Evolutionary conservation across 2,113 vertebrate genomes (phyloP).

Genomic region (Falco punctatus): DNA sequence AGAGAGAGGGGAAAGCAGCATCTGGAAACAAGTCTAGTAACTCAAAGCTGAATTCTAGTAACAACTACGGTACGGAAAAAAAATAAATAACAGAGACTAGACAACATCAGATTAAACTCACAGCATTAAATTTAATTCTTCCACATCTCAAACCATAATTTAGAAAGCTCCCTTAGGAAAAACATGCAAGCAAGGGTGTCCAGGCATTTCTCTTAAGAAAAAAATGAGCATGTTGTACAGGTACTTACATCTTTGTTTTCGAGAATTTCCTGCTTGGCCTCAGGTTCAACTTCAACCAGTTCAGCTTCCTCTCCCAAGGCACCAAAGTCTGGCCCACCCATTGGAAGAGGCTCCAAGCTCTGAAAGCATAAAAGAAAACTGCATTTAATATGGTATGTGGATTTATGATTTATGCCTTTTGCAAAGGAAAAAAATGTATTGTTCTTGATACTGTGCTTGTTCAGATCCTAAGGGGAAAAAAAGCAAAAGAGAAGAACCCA

Average conservation of each 20-base stretch:
- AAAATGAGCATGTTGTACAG: background rate
- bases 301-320: conserved; percentile 85
- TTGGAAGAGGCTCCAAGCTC: conserved; percentile 92
- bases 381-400: rapidly evolving
- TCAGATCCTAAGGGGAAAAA: background rate
- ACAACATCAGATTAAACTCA: background rate
- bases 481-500: background rate
- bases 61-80: background rate
- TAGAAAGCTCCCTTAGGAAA: background rate
- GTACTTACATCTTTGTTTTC: conserved; percentile 94
- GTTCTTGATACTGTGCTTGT: background rate
- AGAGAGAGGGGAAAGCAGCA: background rate
- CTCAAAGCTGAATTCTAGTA: background rate
- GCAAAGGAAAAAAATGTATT: background rate
- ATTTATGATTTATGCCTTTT: background rate
- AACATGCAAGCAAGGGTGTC: background rate
- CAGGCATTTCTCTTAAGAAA: background rate
- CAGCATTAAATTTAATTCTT: background rate
- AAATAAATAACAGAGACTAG: background rate
- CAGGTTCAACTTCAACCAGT: conserved; percentile 84
- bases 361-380: conserved; percentile 43
- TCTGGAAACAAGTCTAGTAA: background rate
- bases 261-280: conserved; percentile 90
- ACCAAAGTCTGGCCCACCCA: conserved; percentile 85
- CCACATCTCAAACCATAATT: background rate